These are phyloP conservation scores for Platycheirus rosarum DNA, from an alignment of 2,888 invertebrate species.

Conservation along the genomic window DNA sequence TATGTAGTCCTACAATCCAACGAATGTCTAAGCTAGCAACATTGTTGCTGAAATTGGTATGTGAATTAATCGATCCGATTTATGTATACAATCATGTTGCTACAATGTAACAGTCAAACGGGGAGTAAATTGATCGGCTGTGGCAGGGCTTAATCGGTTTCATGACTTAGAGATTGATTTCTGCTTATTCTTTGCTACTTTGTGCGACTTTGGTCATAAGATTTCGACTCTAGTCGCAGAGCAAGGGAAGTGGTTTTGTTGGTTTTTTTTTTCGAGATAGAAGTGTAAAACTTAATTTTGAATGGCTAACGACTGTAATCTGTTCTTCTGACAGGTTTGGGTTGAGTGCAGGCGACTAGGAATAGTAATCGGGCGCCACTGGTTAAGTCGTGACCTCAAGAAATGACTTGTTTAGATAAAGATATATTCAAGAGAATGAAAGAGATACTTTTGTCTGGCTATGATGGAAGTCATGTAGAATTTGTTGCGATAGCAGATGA, in stretches of 20 bases:
- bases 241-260: neutral
- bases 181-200: constrained; percentile 13
- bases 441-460: neutral
- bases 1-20: constrained; percentile 1
- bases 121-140: constrained; percentile 44
- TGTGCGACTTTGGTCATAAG: neutral
- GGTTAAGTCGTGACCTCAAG: constrained; percentile 12
- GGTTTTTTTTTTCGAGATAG: neutral
- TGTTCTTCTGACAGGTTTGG: constrained; percentile 5
- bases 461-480: constrained; percentile 9
- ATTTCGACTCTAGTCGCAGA: neutral
- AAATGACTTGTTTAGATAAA: neutral
- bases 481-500: neutral
- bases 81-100: constrained; percentile 34
- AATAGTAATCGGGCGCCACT: neutral
- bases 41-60: constrained; percentile 57
- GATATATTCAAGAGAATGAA: neutral
- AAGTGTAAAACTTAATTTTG: constrained; percentile 29
- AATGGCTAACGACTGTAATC: constrained; percentile 14
- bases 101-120: constrained; percentile 10
- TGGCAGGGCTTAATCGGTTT: constrained; percentile 46
- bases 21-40: constrained; percentile 43
- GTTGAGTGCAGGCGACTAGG: neutral
- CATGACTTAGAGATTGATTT: constrained; percentile 63
- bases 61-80: constrained; percentile 43